These are phyloP conservation scores for Cynopterus sphinx DNA, from an alignment of 2,797 vertebrate genomes.

Conservation along the genomic window DNA sequence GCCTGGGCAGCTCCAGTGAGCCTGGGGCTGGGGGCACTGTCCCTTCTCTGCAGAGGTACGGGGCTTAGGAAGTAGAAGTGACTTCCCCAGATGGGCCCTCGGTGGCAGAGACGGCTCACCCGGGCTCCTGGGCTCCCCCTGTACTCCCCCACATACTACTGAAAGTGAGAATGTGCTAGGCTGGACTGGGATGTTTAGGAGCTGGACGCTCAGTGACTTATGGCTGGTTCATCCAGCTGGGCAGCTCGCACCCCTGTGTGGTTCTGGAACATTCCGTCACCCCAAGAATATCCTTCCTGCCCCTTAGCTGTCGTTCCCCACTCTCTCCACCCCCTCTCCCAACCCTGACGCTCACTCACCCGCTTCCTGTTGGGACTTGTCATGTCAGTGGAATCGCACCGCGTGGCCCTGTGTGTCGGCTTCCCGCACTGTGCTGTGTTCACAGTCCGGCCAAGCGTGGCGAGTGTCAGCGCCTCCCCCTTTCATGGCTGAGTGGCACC, in stretches of 20 bases:
- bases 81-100: neutral
- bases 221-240: neutral
- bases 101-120: neutral
- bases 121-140: too few relatives aligned
- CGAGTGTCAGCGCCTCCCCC: neutral
- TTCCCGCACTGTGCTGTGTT: accelerated
- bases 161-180: neutral
- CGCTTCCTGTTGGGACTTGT: neutral
- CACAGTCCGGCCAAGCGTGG: neutral
- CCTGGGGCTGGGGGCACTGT: neutral
- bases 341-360: too few relatives aligned
- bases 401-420: neutral
- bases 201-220: neutral
- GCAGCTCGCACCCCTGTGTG: too few relatives aligned
- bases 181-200: neutral
- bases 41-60: too few relatives aligned
- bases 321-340: too few relatives aligned
- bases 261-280: neutral
- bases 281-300: neutral
- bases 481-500: neutral
- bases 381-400: neutral
- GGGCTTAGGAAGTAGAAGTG: neutral
- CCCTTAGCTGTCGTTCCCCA: neutral
- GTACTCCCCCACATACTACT: neutral
- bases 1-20: accelerated